A percentile compares a stretch with the other conserved stretches of the same genome.
These are phyloP conservation scores for Metalampra italica DNA, from an alignment of 2,888 invertebrate species.

Conservation along the genomic window DNA sequence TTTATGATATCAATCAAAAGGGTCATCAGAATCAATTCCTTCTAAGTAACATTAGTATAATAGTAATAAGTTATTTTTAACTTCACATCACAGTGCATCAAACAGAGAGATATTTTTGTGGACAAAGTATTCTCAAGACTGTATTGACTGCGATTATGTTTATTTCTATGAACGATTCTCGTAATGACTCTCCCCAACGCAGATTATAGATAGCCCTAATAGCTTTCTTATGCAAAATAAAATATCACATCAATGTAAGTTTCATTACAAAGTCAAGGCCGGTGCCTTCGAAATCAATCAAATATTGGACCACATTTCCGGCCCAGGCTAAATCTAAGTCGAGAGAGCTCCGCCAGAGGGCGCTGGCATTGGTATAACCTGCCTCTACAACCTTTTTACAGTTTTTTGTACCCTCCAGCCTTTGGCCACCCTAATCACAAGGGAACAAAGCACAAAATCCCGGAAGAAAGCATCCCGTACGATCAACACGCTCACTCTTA, in stretches of 20 bases:
- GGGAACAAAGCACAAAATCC: constrained; percentile 38
- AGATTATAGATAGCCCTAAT: too few relatives aligned
- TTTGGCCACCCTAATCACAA: constrained; percentile 28
- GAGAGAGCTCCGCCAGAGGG: constrained; percentile 55
- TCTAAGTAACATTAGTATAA: too few relatives aligned
- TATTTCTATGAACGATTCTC: too few relatives aligned
- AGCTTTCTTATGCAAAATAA: too few relatives aligned
- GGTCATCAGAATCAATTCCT: too few relatives aligned
- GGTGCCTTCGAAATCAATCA: constrained; percentile 25
- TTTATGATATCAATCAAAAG: too few relatives aligned
- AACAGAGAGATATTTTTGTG: too few relatives aligned
- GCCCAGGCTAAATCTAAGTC: constrained; percentile 55
- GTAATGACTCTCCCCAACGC: too few relatives aligned
- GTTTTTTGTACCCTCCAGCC: constrained; percentile 30
- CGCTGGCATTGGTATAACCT: constrained; percentile 53
- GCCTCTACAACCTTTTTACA: constrained; percentile 50
- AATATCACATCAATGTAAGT: background rate
- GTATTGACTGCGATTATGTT: too few relatives aligned
- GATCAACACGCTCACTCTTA: constrained; percentile 62
- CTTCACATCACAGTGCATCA: too few relatives aligned
- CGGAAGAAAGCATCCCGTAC: constrained; percentile 18
- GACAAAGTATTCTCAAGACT: too few relatives aligned
- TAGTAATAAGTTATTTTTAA: too few relatives aligned
- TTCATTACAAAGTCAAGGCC: constrained; percentile 30
- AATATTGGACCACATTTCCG: constrained; percentile 60